Percentiles rank a stretch among this genome's conserved stretches.
These are phyloP conservation scores for Liopterus haemorrhoidalis DNA, from an alignment of 2,888 invertebrate species.

Conservation along the genomic window DNA sequence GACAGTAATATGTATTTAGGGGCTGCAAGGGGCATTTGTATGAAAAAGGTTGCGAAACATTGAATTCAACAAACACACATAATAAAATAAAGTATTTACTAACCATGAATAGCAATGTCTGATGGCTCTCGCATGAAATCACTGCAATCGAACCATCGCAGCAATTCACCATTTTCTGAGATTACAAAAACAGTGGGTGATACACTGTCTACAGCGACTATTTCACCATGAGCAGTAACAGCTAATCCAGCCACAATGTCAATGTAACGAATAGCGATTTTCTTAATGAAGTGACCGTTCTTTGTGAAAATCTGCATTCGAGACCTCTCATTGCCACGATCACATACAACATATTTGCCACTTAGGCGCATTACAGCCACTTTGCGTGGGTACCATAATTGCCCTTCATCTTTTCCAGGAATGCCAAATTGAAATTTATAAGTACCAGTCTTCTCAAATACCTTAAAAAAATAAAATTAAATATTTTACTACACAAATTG, in stretches of 20 bases:
- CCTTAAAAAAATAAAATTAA: constrained; percentile 47
- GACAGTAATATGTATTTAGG: too few relatives aligned
- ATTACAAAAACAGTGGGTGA: constrained; percentile 94
- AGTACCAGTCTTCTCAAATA: constrained; percentile 89
- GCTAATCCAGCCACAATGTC: constrained; percentile 92
- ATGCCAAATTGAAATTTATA: constrained; percentile 93
- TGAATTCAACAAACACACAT: too few relatives aligned
- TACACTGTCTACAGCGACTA: constrained; percentile 95
- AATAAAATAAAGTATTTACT: constrained; percentile 33
- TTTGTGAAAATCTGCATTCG: constrained; percentile 97
- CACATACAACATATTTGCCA: constrained; percentile 93
- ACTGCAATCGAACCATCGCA: constrained; percentile 96
- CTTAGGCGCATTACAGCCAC: constrained; percentile 84
- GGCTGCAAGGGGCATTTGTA: too few relatives aligned
- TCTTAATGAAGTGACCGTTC: constrained; percentile 91
- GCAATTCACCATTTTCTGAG: constrained; percentile 83
- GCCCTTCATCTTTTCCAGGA: constrained; percentile 92
- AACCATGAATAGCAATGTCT: constrained; percentile 91
- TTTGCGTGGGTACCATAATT: constrained; percentile 95
- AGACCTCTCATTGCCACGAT: constrained; percentile 92
- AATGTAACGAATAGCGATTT: constrained; percentile 84
- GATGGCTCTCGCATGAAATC: constrained; percentile 97
- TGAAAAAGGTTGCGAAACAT: too few relatives aligned
- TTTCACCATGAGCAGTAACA: constrained; percentile 85
- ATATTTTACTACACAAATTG: not conserved